phyloP scores from a whole-genome alignment of 2,888 invertebrate species.

The Drosophila peninsularis region DNA sequence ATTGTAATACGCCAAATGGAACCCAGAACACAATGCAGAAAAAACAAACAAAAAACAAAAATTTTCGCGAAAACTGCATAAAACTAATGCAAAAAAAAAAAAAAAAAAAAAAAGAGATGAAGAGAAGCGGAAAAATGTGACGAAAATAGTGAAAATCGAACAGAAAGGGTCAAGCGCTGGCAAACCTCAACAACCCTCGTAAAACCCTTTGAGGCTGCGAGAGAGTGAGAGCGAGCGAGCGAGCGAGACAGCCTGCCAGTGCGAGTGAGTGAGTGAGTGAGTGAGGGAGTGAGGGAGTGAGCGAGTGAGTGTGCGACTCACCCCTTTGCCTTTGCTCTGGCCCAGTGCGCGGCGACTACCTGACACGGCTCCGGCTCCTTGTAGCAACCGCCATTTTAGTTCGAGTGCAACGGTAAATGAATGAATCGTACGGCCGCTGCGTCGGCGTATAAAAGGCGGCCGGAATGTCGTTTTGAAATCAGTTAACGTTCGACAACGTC shows the following conservation, averaged over 20 bases:
- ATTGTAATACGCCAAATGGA: slow-evolving; percentile 16
- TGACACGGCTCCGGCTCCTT: slow-evolving; percentile 17
- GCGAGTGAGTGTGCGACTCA: slow-evolving; percentile 25
- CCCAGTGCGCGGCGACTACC: slow-evolving; percentile 32
- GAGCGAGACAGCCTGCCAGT: background rate
- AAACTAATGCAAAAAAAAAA: slow-evolving; percentile 50
- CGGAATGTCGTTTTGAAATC: slow-evolving; percentile 62
- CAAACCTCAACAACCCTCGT: slow-evolving; percentile 62
- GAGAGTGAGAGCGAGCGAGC: background rate
- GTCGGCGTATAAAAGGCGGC: slow-evolving; percentile 75
- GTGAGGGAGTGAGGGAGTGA: background rate
- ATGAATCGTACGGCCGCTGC: slow-evolving; percentile 45
- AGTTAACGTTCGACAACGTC: slow-evolving; percentile 70
- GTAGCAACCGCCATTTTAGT: slow-evolving; percentile 37
- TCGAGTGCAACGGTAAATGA: slow-evolving; percentile 52
- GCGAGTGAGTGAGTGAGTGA: background rate
- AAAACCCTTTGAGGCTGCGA: slow-evolving; percentile 66
- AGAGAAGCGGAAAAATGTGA: background rate
- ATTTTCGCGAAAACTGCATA: slow-evolving; percentile 67
- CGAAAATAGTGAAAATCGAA: slow-evolving; percentile 2
- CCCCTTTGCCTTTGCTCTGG: slow-evolving; percentile 52
- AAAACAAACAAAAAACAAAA: slow-evolving; percentile 11
- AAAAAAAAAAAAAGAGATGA: no score
- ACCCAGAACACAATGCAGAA: slow-evolving; percentile 40
- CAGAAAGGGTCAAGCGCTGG: slow-evolving; percentile 27